These are phyloP conservation scores for Xanthia icteritia DNA, from an alignment of 2,888 invertebrate genomes.

Conservation along the genomic window DNA sequence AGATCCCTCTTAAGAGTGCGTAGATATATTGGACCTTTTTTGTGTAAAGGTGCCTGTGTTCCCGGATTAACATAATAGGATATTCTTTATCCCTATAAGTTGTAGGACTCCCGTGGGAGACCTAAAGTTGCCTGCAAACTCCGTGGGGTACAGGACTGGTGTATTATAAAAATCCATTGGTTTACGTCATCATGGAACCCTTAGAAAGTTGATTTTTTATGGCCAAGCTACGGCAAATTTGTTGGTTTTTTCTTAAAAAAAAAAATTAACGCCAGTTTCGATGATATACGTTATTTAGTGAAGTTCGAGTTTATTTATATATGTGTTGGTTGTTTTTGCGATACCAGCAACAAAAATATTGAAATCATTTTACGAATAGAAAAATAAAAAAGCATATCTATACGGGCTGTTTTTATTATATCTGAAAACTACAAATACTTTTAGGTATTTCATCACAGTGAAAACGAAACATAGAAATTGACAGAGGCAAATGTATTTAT, in stretches of 20 bases:
- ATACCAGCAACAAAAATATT: not conserved
- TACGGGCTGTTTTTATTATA: not conserved
- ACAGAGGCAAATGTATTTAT: not conserved
- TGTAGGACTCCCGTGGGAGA: constrained; percentile 76
- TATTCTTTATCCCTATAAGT: constrained; percentile 78
- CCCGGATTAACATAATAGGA: constrained; percentile 79
- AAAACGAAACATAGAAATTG: not conserved
- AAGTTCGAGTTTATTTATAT: constrained; percentile 13
- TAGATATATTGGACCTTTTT: constrained; percentile 74
- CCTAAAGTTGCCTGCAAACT: constrained; percentile 74
- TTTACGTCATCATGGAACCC: constrained; percentile 66
- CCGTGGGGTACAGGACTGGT: constrained; percentile 69
- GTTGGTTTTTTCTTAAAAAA: constrained; percentile 27
- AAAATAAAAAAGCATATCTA: not conserved
- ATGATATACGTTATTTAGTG: constrained; percentile 19
- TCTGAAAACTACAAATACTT: too few species aligned
- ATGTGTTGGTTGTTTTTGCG: not conserved
- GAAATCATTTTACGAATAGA: not conserved
- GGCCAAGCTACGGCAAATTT: constrained; percentile 3
- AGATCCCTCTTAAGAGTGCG: constrained; percentile 72
- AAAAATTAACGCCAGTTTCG: constrained; percentile 18
- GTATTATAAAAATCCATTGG: constrained; percentile 72
- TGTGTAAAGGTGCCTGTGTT: constrained; percentile 71
- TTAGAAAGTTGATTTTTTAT: constrained; percentile 61
- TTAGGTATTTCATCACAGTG: not conserved